phyloP scores from a whole-genome alignment of 2,888 invertebrate genomes.

The Lapara coniferarum region DNA sequence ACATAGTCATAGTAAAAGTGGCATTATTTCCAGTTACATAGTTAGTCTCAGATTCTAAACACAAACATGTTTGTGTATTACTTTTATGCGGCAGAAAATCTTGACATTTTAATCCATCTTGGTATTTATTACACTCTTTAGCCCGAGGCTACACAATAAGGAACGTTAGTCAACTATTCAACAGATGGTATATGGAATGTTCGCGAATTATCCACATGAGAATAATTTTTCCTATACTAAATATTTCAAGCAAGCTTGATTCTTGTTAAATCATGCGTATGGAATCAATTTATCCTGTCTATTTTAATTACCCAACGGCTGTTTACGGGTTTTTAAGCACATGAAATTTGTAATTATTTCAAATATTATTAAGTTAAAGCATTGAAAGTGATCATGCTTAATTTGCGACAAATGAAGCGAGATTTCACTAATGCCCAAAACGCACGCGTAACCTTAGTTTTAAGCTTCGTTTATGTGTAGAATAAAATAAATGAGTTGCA shows the following conservation, averaged over 20 bases:
- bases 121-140: no score
- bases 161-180: not conserved
- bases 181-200: not conserved
- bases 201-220: not conserved
- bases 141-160: no score
- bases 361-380: not conserved
- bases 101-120: no score
- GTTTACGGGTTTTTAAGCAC: constrained; percentile 4
- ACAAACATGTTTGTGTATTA: no score
- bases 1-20: no score
- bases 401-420: constrained; percentile 14
- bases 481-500: no score
- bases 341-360: not conserved
- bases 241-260: not conserved
- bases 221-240: not conserved
- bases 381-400: not conserved
- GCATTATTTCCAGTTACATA: no score
- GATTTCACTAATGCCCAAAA: not conserved
- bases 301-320: not conserved
- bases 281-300: constrained; percentile 1
- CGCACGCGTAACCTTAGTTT: not conserved
- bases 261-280: not conserved
- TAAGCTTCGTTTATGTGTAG: no score
- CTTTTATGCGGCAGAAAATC: no score
- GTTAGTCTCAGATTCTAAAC: no score